These are phyloP conservation scores for Epinephelus fuscoguttatus DNA, from an alignment of 2,113 vertebrate genomes.

Conservation along the genomic window DNA sequence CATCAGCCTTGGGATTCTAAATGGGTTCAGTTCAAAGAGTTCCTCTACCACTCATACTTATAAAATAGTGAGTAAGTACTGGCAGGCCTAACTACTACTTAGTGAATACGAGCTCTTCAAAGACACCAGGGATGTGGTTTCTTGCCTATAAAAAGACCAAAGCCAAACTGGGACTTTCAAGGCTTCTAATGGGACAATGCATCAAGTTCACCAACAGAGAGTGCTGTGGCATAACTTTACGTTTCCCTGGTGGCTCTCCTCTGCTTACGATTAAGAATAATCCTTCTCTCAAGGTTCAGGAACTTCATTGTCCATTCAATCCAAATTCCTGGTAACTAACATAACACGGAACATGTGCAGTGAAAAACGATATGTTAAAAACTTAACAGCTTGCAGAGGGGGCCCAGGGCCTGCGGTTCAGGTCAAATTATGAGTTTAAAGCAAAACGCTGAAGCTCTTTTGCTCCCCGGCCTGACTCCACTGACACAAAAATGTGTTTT, in stretches of 20 bases:
- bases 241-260: conserved; percentile 33
- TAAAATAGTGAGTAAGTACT: conserved; percentile 80
- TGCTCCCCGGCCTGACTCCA: conserved; percentile 31
- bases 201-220: conserved; percentile 63
- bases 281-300: conserved; percentile 77
- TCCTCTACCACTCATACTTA: conserved; percentile 73
- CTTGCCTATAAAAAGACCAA: conserved; percentile 82
- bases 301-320: conserved; percentile 81
- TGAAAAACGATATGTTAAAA: conserved; percentile 80
- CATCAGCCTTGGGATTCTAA: conserved; percentile 73
- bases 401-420: conserved; percentile 64
- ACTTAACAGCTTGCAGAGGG: conserved; percentile 81
- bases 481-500: conserved; percentile 64
- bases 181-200: conserved; percentile 31
- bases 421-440: conserved; percentile 78
- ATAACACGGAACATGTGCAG: conserved; percentile 82
- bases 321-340: conserved; percentile 78
- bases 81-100: conserved; percentile 81
- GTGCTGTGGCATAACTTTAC: conserved; percentile 66
- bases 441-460: conserved; percentile 53
- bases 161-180: conserved; percentile 58
- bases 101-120: conserved; percentile 80
- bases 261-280: conserved; percentile 75
- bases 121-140: conserved; percentile 80
- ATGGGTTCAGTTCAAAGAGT: conserved; percentile 77